Evolutionary conservation across 2,888 invertebrate genomes (phyloP).

Genomic region (Drosophila incognita): DNA sequence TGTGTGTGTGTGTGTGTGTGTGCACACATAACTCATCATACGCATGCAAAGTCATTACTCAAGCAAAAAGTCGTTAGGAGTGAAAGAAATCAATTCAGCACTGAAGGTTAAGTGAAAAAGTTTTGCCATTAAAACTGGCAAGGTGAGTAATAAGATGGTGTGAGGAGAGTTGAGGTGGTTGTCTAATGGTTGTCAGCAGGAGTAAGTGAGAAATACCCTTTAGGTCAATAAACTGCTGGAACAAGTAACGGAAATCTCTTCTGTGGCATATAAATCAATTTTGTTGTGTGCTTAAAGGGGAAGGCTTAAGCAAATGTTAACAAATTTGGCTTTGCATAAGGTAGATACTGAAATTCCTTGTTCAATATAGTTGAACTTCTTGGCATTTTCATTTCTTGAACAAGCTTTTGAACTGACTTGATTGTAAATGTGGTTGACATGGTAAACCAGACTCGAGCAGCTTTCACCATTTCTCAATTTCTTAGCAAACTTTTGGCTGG

Average conservation of each 20-base stretch:
- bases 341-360: not conserved
- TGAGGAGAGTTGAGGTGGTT: slow-evolving; percentile 4
- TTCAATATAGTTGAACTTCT: slow-evolving; percentile 2
- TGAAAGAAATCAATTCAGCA: slow-evolving; percentile 66
- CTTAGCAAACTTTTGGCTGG: slow-evolving; percentile 25
- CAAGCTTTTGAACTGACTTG: slow-evolving; percentile 24
- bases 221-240: slow-evolving; percentile 51
- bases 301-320: slow-evolving; percentile 33
- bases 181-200: slow-evolving; percentile 48
- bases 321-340: slow-evolving; percentile 3
- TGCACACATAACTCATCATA: slow-evolving; percentile 59
- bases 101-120: slow-evolving; percentile 71
- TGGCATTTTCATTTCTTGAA: slow-evolving; percentile 17
- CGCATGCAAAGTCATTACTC: slow-evolving; percentile 76
- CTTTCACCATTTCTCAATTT: slow-evolving; percentile 44
- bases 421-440: slow-evolving; percentile 45
- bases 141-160: slow-evolving; percentile 36
- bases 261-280: slow-evolving; percentile 49
- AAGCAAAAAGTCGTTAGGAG: slow-evolving; percentile 68
- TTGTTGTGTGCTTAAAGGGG: slow-evolving; percentile 16
- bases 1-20: slow-evolving; percentile 25
- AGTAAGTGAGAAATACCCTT: slow-evolving; percentile 47
- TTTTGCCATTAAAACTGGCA: slow-evolving; percentile 69
- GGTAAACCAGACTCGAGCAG: slow-evolving; percentile 25
- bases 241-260: slow-evolving; percentile 17